Base-by-base conservation (phyloP, 2,797 vertebrate species). In the Leptoclinus maculatus region DNA sequence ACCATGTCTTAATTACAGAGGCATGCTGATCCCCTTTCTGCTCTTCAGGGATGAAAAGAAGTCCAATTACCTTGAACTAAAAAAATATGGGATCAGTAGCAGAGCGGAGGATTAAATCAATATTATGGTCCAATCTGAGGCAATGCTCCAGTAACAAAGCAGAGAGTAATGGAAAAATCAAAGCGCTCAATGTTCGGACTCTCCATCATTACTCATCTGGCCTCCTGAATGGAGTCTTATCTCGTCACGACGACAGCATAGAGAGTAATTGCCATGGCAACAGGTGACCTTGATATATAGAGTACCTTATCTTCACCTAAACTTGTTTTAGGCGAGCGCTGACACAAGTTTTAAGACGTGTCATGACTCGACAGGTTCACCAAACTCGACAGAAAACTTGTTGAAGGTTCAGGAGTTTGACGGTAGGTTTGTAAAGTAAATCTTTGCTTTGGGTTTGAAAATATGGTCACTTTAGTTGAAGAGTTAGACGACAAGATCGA, bases 231-330 rank as follows among this genome's bases (percentile, higher is more conserved):
- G 81, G 83, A 92, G 78, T 83, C 79, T 88, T 83, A 87, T 93
- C 89, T 77, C 65, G 16, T 89, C 83, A 90, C 90, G 89, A 90
- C 87, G 88, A 89, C 78, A 76, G 71, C 78, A 70, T 53, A 71
- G 67, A 86, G 84, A 88, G 85, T 91, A 92, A 93, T 92, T 90
- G 91, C 83, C 78, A 83, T 85, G 78, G 85, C 79, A 82, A 88
- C 85, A 87, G 90, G 93, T 95, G 90, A 94, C 92, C 91, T 93
- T 93, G 87, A 32, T 32, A 71, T 71, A 69, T 64, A 34, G 36
- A 73, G 63, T 14, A 51, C 11, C 47, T 72, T 80, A 51, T 79
- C 76, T 43, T 56, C 21, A 62, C 21, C 53, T 43, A 23, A 67
- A 57, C 51, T 39, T 47, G 51, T 32, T 66, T 71, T 63, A 62